A percentile compares a stretch with the other conserved stretches of the same genome.
phyloP scores from a whole-genome alignment of 2,888 invertebrate species.

The Anaspis maculata region DNA sequence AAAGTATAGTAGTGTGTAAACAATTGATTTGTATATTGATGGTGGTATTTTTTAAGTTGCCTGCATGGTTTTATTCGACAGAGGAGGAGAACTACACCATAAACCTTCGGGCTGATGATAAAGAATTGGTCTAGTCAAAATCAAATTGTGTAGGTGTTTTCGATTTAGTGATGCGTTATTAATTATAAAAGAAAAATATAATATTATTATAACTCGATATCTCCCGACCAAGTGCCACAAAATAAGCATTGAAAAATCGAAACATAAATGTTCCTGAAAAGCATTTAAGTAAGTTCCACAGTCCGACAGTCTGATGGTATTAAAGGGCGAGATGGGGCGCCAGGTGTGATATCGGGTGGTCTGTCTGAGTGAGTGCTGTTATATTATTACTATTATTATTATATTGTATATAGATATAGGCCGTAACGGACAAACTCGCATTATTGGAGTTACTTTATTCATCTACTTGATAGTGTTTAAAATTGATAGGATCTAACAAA shows the following conservation, averaged over 20 bases:
- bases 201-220: conserved; percentile 39
- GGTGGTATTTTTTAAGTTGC: conserved; percentile 24
- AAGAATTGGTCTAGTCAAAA: conserved; percentile 35
- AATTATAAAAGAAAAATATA: conserved; percentile 4
- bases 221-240: conserved; percentile 43
- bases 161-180: conserved; percentile 12
- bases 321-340: conserved; percentile 41
- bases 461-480: conserved; percentile 31
- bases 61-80: conserved; percentile 29
- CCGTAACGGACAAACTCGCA: conserved; percentile 31
- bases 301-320: conserved; percentile 38
- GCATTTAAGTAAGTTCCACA: conserved; percentile 36
- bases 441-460: conserved; percentile 33
- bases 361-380: conserved; percentile 26
- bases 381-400: conserved; percentile 16
- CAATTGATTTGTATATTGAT: conserved; percentile 5
- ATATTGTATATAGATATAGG: conserved; percentile 28
- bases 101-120: conserved; percentile 34
- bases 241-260: conserved; percentile 28
- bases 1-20: no score
- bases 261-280: conserved; percentile 45
- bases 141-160: conserved; percentile 24
- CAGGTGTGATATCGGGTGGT: conserved; percentile 38
- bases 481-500: conserved; percentile 34
- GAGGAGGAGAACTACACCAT: conserved; percentile 25